Evolutionary conservation across 2,113 vertebrate genomes (phyloP).

Genomic region (Tapirus terrestris): DNA sequence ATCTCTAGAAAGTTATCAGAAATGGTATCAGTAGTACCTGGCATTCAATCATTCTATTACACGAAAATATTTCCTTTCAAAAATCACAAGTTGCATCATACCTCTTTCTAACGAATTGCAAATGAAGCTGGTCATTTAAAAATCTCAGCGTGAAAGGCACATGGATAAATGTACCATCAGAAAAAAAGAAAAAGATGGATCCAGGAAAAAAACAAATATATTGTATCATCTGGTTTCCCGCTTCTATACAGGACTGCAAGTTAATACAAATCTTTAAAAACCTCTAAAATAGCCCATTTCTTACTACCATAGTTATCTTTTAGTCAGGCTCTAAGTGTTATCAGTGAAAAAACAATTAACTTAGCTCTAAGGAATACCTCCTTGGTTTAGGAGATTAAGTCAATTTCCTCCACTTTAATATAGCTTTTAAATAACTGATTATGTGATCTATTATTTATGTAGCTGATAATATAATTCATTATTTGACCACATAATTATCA

Average conservation of each 20-base stretch:
- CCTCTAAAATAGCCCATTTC: neutral
- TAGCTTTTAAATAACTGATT: constrained; percentile 14
- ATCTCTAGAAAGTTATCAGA: constrained; percentile 59
- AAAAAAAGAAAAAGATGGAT: neutral
- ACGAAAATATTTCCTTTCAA: constrained; percentile 48
- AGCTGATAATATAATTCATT: constrained; percentile 18
- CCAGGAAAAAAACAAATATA: neutral
- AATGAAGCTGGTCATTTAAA: constrained; percentile 34
- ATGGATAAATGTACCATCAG: constrained; percentile 37
- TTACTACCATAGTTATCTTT: neutral
- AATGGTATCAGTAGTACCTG: constrained; percentile 11
- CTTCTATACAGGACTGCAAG: neutral
- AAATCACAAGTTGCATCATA: constrained; percentile 1
- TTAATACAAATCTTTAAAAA: neutral
- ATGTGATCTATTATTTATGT: constrained; percentile 50
- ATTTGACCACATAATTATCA: constrained; percentile 47
- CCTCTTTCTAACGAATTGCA: constrained; percentile 33
- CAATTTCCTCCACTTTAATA: constrained; percentile 21
- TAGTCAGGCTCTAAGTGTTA: neutral
- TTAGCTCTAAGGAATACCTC: neutral
- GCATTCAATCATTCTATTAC: constrained; percentile 30
- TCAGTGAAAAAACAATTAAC: neutral
- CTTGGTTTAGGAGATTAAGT: neutral
- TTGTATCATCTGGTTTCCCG: neutral
- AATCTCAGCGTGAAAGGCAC: neutral